phyloP scores from a whole-genome alignment of 2,113 vertebrate genomes.

The Xenus cinereus region DNA sequence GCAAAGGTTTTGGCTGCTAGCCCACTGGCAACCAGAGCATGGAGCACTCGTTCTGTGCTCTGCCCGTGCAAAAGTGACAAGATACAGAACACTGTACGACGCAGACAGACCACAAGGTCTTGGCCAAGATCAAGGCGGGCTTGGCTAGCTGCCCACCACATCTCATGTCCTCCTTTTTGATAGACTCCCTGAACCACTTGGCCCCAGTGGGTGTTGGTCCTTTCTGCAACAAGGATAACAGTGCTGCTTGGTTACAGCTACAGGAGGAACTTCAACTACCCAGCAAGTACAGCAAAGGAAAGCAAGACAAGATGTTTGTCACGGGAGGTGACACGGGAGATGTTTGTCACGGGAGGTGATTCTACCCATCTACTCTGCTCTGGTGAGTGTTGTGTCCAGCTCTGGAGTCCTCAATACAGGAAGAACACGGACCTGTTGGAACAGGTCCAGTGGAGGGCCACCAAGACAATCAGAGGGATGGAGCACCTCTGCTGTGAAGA shows the following conservation, averaged over 20 bases:
- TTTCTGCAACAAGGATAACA: not conserved
- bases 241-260: not conserved
- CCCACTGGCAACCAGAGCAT: rapidly evolving
- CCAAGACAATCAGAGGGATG: too few relatives aligned
- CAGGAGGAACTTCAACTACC: not conserved
- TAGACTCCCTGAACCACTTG: not conserved
- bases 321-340: too few relatives aligned
- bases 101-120: too few relatives aligned
- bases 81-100: not conserved
- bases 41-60: not conserved
- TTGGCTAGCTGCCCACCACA: not conserved
- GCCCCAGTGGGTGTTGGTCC: not conserved
- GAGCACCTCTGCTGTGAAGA: too few relatives aligned
- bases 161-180: not conserved
- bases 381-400: too few relatives aligned
- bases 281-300: not conserved
- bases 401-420: too few relatives aligned
- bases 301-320: not conserved
- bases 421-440: too few relatives aligned
- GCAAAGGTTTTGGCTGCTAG: not conserved
- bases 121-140: too few relatives aligned
- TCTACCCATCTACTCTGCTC: too few relatives aligned
- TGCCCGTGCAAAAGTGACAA: not conserved
- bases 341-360: too few relatives aligned
- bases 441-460: too few relatives aligned